Percentiles rank a stretch among this genome's conserved stretches.
Evolutionary conservation across 2,113 vertebrate genomes (phyloP).

Genomic region (Coturnix japonica): DNA sequence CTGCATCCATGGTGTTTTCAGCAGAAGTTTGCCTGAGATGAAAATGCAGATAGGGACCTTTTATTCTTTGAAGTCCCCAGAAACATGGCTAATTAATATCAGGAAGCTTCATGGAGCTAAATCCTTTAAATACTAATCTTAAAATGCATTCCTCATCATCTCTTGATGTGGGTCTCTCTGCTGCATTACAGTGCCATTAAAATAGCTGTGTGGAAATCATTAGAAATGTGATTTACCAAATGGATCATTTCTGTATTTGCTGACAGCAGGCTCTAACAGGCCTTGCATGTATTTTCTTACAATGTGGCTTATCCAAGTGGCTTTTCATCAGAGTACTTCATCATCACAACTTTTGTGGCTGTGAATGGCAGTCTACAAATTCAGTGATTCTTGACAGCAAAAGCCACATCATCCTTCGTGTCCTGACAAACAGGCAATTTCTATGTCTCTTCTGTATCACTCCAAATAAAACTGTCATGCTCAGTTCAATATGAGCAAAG

Average conservation of each 20-base stretch:
- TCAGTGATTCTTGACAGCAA: conserved; percentile 68
- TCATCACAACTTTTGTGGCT: conserved; percentile 78
- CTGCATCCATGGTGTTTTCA: background rate
- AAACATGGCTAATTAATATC: background rate
- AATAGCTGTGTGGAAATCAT: background rate
- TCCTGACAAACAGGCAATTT: conserved; percentile 67
- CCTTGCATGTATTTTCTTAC: background rate
- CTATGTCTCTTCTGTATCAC: conserved; percentile 74
- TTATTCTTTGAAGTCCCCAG: background rate
- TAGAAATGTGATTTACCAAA: background rate
- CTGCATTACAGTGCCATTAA: background rate
- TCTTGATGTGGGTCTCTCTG: background rate
- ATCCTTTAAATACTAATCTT: background rate
- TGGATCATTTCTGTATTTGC: background rate
- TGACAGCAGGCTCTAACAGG: background rate
- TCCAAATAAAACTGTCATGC: conserved; percentile 39
- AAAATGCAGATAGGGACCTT: background rate
- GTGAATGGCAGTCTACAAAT: conserved; percentile 66
- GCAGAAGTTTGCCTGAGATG: background rate
- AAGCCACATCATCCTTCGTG: conserved; percentile 67
- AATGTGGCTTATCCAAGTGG: conserved; percentile 75
- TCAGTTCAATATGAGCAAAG: conserved; percentile 65
- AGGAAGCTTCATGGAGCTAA: background rate
- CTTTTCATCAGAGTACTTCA: conserved; percentile 76
- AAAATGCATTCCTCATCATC: background rate